Base-by-base conservation (phyloP, 1,140 invertebrate species). In the Linepithema humile region DNA sequence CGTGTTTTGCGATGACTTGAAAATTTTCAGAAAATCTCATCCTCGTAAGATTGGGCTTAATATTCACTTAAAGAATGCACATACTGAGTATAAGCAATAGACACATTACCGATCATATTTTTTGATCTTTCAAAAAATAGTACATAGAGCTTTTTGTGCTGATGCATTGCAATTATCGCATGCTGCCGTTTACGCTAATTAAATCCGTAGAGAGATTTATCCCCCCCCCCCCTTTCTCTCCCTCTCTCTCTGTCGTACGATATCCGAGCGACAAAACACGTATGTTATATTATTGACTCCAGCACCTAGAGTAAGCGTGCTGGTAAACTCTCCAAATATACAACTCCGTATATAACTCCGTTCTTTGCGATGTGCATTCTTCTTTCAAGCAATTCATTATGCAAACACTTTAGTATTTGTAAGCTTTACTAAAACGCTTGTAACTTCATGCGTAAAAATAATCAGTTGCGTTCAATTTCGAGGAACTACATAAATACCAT, bases 1-100 rank as follows among this genome's bases (percentile, higher is more conserved):
- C 59, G 2, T 64, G 15, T 55, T 65, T 65, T 26, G 40, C 40
- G 32, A 77, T 50, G 43, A 77, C 59, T 77, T 65, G 29, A 77
- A 43, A 77, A 35, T 53, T 50, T 20, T 23, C 20, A 40, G 55
- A 62, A 50, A 77, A 77, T 60, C 57, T 50, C 32, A 26, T 9
- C 4, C 20, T 38, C 20, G 32, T 3, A 7, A 5, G 20, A 29
- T 50, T 65, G 15, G 1, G 10, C 38, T 65, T 77, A 26, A 75
- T 74, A 74, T 26, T 29, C 53, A 10, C n/a, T 40, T 70, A 29
- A 43, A 26, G n/a, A 65, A 26, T 15, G 29, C 2, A 20, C 17
- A 26, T n/a, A 20, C 20, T 0, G 6, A 0, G 12, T 74, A 20
- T 32, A 20, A 53, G 53, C 7, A 17, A 29, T 48, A 50, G n/a